Percentiles rank a stretch among this genome's conserved stretches.
These are phyloP conservation scores for Hydrolagus colliei DNA, from an alignment of 2,797 vertebrate genomes.

Conservation along the genomic window DNA sequence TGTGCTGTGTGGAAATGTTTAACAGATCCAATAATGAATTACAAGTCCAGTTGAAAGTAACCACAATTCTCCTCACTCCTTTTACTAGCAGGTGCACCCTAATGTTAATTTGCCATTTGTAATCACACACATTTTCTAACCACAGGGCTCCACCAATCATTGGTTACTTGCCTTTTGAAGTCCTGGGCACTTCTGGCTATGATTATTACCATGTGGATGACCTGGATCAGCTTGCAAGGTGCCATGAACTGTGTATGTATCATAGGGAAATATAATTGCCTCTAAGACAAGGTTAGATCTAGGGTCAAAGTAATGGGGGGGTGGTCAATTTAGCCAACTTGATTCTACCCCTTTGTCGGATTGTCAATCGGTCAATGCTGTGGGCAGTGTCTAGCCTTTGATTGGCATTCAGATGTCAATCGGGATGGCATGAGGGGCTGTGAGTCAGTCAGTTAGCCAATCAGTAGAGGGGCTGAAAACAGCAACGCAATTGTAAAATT, in stretches of 20 bases:
- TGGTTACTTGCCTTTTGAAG: conserved; percentile 72
- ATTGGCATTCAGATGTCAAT: no score
- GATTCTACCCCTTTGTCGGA: no score
- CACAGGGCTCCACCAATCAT: conserved; percentile 66
- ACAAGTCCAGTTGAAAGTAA: background rate
- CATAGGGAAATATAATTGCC: background rate
- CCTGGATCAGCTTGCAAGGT: conserved; percentile 63
- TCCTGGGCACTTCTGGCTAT: conserved; percentile 69
- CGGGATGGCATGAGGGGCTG: no score
- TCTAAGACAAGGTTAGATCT: background rate
- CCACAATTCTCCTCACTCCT: background rate
- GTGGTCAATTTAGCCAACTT: no score
- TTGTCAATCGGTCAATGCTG: no score
- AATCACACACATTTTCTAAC: conserved; percentile 13
- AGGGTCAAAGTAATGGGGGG: no score
- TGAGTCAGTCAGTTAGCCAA: no score
- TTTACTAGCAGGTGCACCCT: background rate
- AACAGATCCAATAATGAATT: background rate
- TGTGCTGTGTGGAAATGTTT: background rate
- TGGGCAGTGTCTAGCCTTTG: no score
- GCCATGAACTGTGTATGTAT: conserved; percentile 68
- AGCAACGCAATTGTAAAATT: no score
- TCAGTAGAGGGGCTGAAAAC: no score
- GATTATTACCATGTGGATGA: conserved; percentile 73
- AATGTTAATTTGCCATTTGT: background rate